Evolutionary conservation across 2,888 invertebrate species (phyloP).

Genomic region (Mythimna vitellina): DNA sequence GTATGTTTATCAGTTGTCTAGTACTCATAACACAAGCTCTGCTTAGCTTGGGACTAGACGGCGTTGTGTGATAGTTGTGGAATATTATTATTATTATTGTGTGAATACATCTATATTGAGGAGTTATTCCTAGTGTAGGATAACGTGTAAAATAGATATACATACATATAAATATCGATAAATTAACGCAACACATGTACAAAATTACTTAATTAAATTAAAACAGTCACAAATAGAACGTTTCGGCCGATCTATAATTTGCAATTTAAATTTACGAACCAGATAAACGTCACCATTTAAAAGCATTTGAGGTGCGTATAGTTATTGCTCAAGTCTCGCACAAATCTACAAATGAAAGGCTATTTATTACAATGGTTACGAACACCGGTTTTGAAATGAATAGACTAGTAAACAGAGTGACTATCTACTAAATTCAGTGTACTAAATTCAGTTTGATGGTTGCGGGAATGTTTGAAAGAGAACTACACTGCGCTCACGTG

Average conservation of each 20-base stretch:
- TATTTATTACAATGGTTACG: background rate
- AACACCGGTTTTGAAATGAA: background rate
- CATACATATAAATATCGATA: background rate
- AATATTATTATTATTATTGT: no score
- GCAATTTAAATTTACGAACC: slow-evolving; percentile 29
- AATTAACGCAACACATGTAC: background rate
- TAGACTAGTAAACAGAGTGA: background rate
- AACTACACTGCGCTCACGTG: no score
- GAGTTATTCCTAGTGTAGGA: no score
- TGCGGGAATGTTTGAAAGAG: no score
- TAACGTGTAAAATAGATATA: no score
- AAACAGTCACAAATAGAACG: background rate
- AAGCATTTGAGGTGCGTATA: slow-evolving; percentile 14
- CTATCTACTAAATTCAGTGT: background rate
- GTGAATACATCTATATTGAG: no score
- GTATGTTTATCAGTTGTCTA: no score
- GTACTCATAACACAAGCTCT: no score
- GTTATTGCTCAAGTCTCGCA: slow-evolving; percentile 27
- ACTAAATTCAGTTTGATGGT: no score
- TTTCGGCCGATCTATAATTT: slow-evolving; percentile 24
- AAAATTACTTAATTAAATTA: slow-evolving; percentile 6
- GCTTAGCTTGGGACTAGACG: no score
- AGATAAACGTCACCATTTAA: background rate
- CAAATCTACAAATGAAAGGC: slow-evolving; percentile 8
- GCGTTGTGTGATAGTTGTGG: no score